phyloP scores from a whole-genome alignment of 2,113 vertebrate species.

The Pachyramphus minor region DNA sequence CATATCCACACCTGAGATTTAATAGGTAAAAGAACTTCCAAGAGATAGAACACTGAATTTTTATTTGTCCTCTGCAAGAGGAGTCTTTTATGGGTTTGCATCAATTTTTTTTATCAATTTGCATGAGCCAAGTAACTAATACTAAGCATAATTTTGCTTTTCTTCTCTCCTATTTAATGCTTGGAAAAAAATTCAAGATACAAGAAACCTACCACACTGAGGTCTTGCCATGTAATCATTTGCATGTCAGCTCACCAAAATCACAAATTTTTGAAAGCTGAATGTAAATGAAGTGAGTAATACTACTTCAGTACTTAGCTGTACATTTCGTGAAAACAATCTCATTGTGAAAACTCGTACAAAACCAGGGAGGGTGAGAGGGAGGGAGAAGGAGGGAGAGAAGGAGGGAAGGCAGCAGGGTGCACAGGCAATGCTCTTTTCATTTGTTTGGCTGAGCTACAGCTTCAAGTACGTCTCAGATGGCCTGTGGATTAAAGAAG shows the following conservation, averaged over 20 bases:
- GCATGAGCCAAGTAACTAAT: neutral
- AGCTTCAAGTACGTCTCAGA: neutral
- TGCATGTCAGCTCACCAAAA: neutral
- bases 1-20: neutral
- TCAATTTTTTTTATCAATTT: neutral
- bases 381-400: neutral
- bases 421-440: neutral
- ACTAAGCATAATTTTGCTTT: neutral
- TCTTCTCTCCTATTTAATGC: neutral
- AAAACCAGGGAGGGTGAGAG: neutral
- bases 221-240: neutral
- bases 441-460: neutral
- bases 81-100: neutral
- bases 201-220: neutral
- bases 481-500: neutral
- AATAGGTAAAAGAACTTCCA: neutral
- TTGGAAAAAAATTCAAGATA: neutral
- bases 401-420: neutral
- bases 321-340: neutral
- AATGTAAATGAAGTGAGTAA: constrained; percentile 23
- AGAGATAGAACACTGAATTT: neutral
- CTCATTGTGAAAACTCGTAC: neutral
- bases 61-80: neutral
- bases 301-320: neutral
- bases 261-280: neutral